A percentile compares a stretch with the other conserved stretches of the same genome.
Conservation (phyloP, 1,140 invertebrate species). For the Eupristina koningsbergeri region DNA sequence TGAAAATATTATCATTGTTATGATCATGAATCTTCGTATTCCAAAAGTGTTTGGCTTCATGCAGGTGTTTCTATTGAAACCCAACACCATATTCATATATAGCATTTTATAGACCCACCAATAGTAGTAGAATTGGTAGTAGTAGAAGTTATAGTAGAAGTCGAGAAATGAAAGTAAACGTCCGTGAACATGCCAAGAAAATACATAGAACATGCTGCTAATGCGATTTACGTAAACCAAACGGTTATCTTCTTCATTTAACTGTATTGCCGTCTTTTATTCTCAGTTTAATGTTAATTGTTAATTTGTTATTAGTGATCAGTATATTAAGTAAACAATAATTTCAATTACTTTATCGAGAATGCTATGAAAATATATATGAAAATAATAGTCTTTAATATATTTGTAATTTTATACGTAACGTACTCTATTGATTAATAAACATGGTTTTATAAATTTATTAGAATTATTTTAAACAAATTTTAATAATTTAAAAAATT, state of each 20-base stretch:
- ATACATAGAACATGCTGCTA: constrained; percentile 72
- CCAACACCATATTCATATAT: constrained; percentile 65
- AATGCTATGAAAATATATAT: too few relatives aligned
- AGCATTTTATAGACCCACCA: constrained; percentile 36
- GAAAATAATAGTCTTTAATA: not conserved
- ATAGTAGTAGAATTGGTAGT: constrained; percentile 36
- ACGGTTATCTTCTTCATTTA: constrained; percentile 56
- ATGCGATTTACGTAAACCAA: constrained; percentile 70
- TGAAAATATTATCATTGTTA: constrained; percentile 67
- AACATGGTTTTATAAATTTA: too few relatives aligned
- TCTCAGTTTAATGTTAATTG: not conserved
- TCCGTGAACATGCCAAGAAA: constrained; percentile 55
- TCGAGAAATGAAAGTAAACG: constrained; percentile 47
- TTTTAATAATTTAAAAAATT: too few relatives aligned
- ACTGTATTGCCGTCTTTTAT: not conserved
- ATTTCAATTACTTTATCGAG: too few relatives aligned
- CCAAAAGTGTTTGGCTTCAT: constrained; percentile 77
- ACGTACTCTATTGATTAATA: not conserved
- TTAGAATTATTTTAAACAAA: too few relatives aligned
- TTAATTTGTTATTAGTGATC: not conserved
- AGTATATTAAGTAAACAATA: not conserved
- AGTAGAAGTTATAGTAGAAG: constrained; percentile 39
- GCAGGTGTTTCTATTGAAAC: constrained; percentile 78
- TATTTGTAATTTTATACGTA: not conserved
- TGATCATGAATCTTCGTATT: constrained; percentile 71